Evolutionary conservation across 2,888 invertebrate species (phyloP).

Genomic region (Agrochola lota): DNA sequence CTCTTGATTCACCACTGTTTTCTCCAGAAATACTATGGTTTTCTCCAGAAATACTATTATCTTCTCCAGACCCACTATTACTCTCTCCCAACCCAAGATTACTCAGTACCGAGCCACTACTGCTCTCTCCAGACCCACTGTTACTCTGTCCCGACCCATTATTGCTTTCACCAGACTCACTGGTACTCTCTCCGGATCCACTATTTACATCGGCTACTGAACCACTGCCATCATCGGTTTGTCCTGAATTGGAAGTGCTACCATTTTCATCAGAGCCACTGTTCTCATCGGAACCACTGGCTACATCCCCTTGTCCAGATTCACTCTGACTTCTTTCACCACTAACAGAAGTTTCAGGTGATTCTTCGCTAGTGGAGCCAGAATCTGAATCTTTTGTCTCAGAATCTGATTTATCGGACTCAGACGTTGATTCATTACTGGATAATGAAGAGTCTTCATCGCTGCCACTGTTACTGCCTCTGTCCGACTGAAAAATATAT

Average conservation of each 20-base stretch:
- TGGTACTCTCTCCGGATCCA: not conserved
- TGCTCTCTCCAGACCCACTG: not conserved
- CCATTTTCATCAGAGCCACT: constrained; percentile 5
- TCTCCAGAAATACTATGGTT: not conserved
- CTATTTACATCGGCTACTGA: not conserved
- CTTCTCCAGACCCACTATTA: not conserved
- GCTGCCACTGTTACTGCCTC: not conserved
- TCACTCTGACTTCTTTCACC: not conserved
- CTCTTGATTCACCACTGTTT: not conserved
- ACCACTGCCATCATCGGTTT: not conserved
- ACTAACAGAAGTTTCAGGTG: not conserved
- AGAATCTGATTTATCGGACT: constrained; percentile 5
- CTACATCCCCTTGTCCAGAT: constrained; percentile 4
- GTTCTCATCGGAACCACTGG: not conserved
- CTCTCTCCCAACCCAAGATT: not conserved
- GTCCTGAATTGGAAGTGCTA: constrained; percentile 1
- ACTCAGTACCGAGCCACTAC: no score
- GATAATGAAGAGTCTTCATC: not conserved
- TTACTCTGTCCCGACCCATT: not conserved
- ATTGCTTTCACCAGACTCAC: not conserved
- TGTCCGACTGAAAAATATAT: constrained; percentile 15
- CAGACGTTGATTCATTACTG: constrained; percentile 15
- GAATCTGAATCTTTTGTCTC: not conserved
- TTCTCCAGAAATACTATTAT: constrained; percentile 1
- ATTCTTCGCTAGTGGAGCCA: constrained; percentile 21